phyloP scores from a whole-genome alignment of 2,888 invertebrate species.

The Zhuqinia jingwanae region DNA sequence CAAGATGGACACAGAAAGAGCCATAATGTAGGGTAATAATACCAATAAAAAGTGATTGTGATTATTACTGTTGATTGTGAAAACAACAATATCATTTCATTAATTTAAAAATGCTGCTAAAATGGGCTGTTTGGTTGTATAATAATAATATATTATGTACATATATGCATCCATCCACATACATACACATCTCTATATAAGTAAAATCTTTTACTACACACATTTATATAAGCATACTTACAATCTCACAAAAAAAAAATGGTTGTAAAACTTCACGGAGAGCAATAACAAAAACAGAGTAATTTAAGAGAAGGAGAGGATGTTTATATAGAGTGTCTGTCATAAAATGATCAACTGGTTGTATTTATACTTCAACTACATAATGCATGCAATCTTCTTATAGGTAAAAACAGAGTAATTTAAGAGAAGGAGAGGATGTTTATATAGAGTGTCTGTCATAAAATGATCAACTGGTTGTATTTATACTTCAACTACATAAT shows the following conservation, averaged over 20 bases:
- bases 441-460: conserved; percentile 44
- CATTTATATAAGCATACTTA: no score
- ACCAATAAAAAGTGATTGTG: conserved; percentile 49
- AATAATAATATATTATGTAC: no score
- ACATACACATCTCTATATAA: no score
- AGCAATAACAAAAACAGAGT: conserved; percentile 13
- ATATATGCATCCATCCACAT: no score
- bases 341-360: conserved; percentile 62
- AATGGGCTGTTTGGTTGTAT: conserved; percentile 7
- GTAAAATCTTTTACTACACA: no score
- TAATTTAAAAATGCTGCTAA: conserved; percentile 22
- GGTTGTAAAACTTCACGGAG: conserved; percentile 49
- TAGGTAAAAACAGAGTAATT: conserved; percentile 15
- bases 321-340: conserved; percentile 39
- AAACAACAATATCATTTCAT: conserved; percentile 56
- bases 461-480: conserved; percentile 60
- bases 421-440: no score
- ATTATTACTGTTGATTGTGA: conserved; percentile 52
- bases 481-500: no score
- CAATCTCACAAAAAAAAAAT: no score
- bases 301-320: no score
- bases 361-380: no score
- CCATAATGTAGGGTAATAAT: conserved; percentile 42
- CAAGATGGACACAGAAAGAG: conserved; percentile 33
- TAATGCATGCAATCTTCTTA: no score